Percentiles rank a stretch among this genome's conserved stretches.
Conservation (phyloP, 2,113 vertebrate genomes). For the Cynocephalus volans region DNA sequence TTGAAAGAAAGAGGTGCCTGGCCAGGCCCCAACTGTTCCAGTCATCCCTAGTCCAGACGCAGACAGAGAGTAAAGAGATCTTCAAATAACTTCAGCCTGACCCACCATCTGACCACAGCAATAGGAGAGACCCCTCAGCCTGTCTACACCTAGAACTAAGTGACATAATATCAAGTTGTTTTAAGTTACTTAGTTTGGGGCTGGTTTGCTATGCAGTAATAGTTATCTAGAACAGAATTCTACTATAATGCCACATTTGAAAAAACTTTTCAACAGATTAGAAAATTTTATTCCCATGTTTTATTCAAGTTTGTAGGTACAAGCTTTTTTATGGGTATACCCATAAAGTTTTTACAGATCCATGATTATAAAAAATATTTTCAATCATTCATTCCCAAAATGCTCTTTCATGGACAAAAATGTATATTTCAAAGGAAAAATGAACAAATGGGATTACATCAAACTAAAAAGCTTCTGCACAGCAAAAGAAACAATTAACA, state of each 20-base stretch:
- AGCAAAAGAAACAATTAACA: no score
- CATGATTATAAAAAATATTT: conserved; percentile 36
- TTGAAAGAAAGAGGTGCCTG: neutral
- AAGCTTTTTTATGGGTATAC: neutral
- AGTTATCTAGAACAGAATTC: neutral
- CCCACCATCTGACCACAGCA: no score
- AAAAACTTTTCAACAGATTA: conserved; percentile 39
- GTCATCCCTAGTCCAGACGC: neutral
- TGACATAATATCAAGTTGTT: neutral
- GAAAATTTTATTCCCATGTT: neutral
- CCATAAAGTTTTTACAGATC: neutral
- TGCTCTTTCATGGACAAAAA: neutral
- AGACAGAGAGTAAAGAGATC: neutral
- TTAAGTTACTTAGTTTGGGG: neutral
- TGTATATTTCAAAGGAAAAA: neutral
- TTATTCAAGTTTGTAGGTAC: neutral
- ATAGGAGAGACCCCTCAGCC: neutral
- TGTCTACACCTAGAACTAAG: neutral
- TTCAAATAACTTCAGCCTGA: neutral
- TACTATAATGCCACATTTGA: neutral
- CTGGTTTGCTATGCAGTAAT: neutral
- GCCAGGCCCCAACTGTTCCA: neutral
- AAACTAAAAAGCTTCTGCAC: no score
- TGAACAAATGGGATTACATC: no score
- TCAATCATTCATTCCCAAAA: conserved; percentile 2